Percentiles rank a stretch among this genome's conserved stretches.
Evolutionary conservation across 2,888 invertebrate genomes (phyloP).

Genomic region (Phasia obesa): DNA sequence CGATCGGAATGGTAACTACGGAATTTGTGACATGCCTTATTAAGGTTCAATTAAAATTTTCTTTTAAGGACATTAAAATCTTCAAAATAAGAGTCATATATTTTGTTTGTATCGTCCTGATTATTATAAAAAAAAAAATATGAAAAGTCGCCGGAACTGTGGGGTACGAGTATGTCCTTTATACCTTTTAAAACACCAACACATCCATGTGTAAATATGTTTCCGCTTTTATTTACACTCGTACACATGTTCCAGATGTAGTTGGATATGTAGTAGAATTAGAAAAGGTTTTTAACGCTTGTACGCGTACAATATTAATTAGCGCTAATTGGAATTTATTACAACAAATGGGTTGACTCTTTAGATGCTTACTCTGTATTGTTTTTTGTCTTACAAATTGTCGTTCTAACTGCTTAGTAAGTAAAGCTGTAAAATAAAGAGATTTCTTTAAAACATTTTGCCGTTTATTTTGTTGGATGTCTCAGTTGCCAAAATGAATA

Average conservation of each 20-base stretch:
- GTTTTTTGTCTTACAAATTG: background rate
- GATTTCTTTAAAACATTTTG: too few species aligned
- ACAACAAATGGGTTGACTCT: constrained; percentile 45
- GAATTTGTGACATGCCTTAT: too few species aligned
- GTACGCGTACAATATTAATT: constrained; percentile 62
- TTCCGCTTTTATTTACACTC: too few species aligned
- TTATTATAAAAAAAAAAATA: too few species aligned
- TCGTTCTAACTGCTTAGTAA: background rate
- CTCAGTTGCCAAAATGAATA: too few species aligned
- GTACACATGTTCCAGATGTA: too few species aligned
- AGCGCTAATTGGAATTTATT: constrained; percentile 61
- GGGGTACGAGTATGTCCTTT: background rate
- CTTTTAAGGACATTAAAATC: too few species aligned
- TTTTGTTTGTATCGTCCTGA: too few species aligned
- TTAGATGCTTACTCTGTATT: background rate
- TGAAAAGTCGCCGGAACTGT: background rate
- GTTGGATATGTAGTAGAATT: background rate
- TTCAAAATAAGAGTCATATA: background rate
- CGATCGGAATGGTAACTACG: too few species aligned
- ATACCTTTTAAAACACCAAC: background rate
- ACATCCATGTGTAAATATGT: too few species aligned
- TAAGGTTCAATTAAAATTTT: too few species aligned
- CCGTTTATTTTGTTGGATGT: too few species aligned
- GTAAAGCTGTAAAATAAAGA: background rate
- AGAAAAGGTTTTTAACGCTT: constrained; percentile 35